These are phyloP conservation scores for Pseudoatta argentina DNA, from an alignment of 1,140 invertebrate species.

Conservation along the genomic window DNA sequence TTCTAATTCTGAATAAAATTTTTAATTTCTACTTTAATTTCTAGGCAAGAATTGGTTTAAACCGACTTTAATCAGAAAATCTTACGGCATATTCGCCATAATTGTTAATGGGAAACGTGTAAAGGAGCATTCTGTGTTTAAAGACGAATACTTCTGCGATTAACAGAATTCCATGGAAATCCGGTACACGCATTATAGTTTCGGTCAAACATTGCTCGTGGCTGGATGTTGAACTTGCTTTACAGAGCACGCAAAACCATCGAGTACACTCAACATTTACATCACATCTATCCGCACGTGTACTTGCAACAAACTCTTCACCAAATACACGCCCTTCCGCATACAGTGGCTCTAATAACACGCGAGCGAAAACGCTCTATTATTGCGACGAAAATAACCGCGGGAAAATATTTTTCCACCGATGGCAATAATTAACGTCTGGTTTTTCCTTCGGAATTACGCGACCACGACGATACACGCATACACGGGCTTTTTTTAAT, in stretches of 20 bases:
- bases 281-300: conserved; percentile 40
- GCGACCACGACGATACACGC: not conserved
- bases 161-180: conserved; percentile 22
- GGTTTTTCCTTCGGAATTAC: conserved; percentile 30
- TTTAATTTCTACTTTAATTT: not conserved
- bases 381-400: conserved; percentile 24
- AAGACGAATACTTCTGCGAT: not conserved
- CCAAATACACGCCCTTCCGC: conserved; percentile 19
- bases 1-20: not conserved
- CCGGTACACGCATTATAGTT: conserved; percentile 23
- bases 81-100: not conserved
- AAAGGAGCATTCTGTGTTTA: not conserved
- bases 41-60: not conserved
- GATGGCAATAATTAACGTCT: conserved; percentile 42
- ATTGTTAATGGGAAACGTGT: not conserved
- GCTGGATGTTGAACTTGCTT: conserved; percentile 56
- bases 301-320: conserved; percentile 54
- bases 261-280: conserved; percentile 50
- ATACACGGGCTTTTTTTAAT: not conserved
- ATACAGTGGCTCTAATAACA: conserved; percentile 28
- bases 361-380: conserved; percentile 17
- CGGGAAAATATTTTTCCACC: conserved; percentile 40
- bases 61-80: not conserved
- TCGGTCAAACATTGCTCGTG: conserved; percentile 47
- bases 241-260: conserved; percentile 48